Conservation (phyloP, 2,113 vertebrate genomes). For the Osmerus mordax region DNA sequence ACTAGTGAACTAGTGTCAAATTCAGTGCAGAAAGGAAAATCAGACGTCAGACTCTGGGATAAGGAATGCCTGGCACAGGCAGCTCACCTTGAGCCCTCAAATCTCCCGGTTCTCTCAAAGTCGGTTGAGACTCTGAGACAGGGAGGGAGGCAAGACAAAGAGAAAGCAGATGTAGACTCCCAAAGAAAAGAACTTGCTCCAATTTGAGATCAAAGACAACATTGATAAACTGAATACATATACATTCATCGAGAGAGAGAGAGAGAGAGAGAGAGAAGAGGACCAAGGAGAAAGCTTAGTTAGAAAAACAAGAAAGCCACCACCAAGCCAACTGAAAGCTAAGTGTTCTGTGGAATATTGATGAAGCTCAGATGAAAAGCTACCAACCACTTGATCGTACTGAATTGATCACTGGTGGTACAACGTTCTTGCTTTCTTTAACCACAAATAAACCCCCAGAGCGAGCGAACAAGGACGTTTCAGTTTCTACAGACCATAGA, state of each 20-base stretch:
- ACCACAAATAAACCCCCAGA: slow-evolving; percentile 10
- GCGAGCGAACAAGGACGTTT: background rate
- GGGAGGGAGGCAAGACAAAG: slow-evolving; percentile 72
- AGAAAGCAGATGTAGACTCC: slow-evolving; percentile 53
- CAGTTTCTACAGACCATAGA: background rate
- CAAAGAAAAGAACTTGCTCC: slow-evolving; percentile 73
- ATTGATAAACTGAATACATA: slow-evolving; percentile 19
- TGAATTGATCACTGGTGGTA: slow-evolving; percentile 11
- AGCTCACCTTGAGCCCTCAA: slow-evolving; percentile 99
- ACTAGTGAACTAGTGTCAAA: background rate
- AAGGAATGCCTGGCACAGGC: slow-evolving; percentile 8
- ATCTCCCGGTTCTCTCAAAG: slow-evolving; percentile 99
- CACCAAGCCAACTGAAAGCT: slow-evolving; percentile 11
- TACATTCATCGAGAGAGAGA: slow-evolving; percentile 12
- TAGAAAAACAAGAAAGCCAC: slow-evolving; percentile 43
- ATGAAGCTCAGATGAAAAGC: too few relatives aligned
- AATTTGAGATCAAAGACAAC: slow-evolving; percentile 28
- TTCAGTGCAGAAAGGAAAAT: background rate
- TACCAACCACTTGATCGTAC: background rate
- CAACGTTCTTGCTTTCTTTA: slow-evolving; percentile 29
- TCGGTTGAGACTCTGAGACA: slow-evolving; percentile 93
- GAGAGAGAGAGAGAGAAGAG: too few relatives aligned
- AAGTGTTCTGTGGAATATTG: too few relatives aligned
- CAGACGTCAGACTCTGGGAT: background rate
- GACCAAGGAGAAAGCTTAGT: background rate